A percentile compares a stretch with the other conserved stretches of the same genome.
These are phyloP conservation scores for Macrostomum lignano DNA, from an alignment of 1,140 invertebrate genomes.

Conservation along the genomic window DNA sequence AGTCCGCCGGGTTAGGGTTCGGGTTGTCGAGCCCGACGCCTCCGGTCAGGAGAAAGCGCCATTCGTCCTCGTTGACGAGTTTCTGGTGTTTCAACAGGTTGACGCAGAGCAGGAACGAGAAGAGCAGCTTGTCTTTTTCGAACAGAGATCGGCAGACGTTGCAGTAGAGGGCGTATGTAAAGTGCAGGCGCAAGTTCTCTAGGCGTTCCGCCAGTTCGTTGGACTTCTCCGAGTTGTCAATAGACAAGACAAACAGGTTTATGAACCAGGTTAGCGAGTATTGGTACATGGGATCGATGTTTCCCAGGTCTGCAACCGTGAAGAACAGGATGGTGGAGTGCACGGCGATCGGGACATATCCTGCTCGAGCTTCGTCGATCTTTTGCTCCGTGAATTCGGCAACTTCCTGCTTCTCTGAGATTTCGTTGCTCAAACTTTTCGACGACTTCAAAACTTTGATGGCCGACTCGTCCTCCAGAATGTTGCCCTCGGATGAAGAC, in stretches of 20 bases:
- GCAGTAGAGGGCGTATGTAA: conserved; percentile 61
- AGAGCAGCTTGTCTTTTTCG: conserved; percentile 68
- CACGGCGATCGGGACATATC: conserved; percentile 55
- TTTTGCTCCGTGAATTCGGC: conserved; percentile 29
- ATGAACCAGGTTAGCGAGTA: conserved; percentile 29
- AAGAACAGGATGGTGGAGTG: conserved; percentile 70
- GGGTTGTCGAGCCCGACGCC: conserved; percentile 51
- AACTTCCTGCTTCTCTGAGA: conserved; percentile 56
- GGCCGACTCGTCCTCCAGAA: conserved; percentile 27
- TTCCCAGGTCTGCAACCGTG: conserved; percentile 53
- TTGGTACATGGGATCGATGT: conserved; percentile 69
- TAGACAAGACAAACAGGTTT: conserved; percentile 26
- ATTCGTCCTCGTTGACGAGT: conserved; percentile 39
- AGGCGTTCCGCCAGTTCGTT: conserved; percentile 45
- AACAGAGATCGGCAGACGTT: conserved; percentile 75
- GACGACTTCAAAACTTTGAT: conserved; percentile 26
- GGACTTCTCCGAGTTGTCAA: conserved; percentile 43
- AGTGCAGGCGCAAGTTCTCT: conserved; percentile 42
- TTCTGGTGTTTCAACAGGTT: conserved; percentile 47
- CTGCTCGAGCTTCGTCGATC: conserved; percentile 46
- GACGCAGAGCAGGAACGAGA: conserved; percentile 51
- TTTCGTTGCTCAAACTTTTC: conserved; percentile 27
- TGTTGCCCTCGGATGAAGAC: conserved; percentile 27
- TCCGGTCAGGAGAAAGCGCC: conserved; percentile 62
- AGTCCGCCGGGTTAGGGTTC: conserved; percentile 36